phyloP scores from a whole-genome alignment of 2,113 vertebrate species.

The Cynocephalus volans region DNA sequence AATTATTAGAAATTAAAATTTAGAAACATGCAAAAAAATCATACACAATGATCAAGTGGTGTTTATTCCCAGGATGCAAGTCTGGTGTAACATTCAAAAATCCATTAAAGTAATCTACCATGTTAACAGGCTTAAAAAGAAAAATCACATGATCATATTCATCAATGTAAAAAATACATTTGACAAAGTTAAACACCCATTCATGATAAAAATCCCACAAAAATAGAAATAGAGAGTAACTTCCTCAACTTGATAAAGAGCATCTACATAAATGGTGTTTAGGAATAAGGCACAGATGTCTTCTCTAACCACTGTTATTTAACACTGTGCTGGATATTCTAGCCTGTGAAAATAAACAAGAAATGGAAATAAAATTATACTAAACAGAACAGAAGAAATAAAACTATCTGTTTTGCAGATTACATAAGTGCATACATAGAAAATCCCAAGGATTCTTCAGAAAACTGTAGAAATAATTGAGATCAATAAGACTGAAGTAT shows the following conservation, averaged over 20 bases:
- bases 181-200: background rate
- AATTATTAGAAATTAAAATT: background rate
- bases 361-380: slow-evolving; percentile 29
- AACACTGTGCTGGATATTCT: background rate
- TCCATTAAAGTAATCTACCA: background rate
- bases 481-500: background rate
- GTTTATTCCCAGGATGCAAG: background rate
- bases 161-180: background rate
- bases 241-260: background rate
- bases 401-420: background rate
- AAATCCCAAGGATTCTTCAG: background rate
- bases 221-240: background rate
- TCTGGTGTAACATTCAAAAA: background rate
- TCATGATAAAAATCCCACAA: background rate
- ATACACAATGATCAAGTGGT: background rate
- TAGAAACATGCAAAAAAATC: background rate
- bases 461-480: background rate
- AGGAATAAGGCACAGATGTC: background rate
- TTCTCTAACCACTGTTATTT: background rate
- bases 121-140: background rate
- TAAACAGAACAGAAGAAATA: slow-evolving; percentile 2
- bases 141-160: background rate
- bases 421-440: background rate
- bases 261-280: background rate
- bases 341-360: background rate